These are phyloP conservation scores for Macropis europaea DNA, from an alignment of 2,888 invertebrate genomes.

Conservation along the genomic window DNA sequence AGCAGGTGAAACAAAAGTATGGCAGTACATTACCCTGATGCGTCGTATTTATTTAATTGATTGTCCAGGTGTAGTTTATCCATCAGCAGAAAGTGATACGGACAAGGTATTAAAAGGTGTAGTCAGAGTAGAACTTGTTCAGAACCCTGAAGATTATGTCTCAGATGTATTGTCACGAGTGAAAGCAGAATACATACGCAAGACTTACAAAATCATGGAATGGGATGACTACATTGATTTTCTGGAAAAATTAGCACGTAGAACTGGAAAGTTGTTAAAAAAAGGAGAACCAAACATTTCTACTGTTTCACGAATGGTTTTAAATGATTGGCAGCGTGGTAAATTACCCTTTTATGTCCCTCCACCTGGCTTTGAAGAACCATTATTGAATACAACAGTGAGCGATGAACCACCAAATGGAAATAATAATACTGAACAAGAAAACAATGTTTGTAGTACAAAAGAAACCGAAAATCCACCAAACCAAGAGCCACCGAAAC, in stretches of 20 bases:
- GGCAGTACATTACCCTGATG: conserved; percentile 99
- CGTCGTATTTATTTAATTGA: conserved; percentile 97
- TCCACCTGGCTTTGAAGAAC: conserved; percentile 90
- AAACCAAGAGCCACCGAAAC: conserved; percentile 31
- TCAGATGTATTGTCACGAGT: conserved; percentile 92
- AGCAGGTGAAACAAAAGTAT: conserved; percentile 98
- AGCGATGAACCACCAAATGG: conserved; percentile 73
- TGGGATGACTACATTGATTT: conserved; percentile 94
- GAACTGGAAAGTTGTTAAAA: conserved; percentile 94
- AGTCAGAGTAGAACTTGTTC: conserved; percentile 96
- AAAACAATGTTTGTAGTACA: not conserved
- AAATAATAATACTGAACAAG: conserved; percentile 3
- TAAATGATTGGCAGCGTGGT: conserved; percentile 99
- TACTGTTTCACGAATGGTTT: conserved; percentile 94
- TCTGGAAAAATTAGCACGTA: conserved; percentile 92
- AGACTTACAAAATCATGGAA: conserved; percentile 92
- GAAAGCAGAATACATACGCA: conserved; percentile 91
- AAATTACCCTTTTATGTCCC: conserved; percentile 96
- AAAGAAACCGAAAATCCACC: conserved; percentile 9
- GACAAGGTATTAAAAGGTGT: conserved; percentile 98
- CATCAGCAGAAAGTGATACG: conserved; percentile 96
- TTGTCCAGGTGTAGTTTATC: conserved; percentile 99
- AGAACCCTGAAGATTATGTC: conserved; percentile 97
- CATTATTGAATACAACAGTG: conserved; percentile 80
- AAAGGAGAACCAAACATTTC: conserved; percentile 97